Evolutionary conservation across 2,888 invertebrate genomes (phyloP), one percentile per base, ranked within the genome.

Genomic region (Embidobia sp.): DNA sequence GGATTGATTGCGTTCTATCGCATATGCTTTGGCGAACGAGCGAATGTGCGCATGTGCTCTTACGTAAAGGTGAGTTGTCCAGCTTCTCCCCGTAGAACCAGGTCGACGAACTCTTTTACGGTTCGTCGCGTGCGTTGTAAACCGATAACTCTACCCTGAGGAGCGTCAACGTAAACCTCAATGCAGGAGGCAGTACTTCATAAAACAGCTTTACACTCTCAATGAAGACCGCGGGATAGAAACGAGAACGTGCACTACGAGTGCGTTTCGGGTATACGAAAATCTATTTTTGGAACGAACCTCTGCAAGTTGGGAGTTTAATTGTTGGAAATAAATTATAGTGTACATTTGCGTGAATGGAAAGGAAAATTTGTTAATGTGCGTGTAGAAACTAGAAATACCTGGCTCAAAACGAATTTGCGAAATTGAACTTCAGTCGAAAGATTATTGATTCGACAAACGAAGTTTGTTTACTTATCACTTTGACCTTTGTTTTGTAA

Each of bases 101-200:
- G 75, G 75, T 76, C 75, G 64, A 76, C 63, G 75, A 76, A 76
- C 75, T 69, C 69, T 76, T 69, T 76, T 69, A 76, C 75, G 69
- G 75, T 69, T 76, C 69, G 69, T 76, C 69, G 75, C 75, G 75
- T 76, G 75, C 69, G 69, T 76, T 76, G 69, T 76, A 76, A 69
- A 63, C 75, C 64, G 75, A 76, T 76, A 69, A 69, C 55, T 69
- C 44, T 49, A 69, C 63, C 69, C 75, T 37, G 42, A 69, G 53
- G 63, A 69, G 67, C 63, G 55, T 67, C 75, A 42, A 51, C 61
- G 53, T 67, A 59, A 74, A 40, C 67, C 63, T 53, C 61, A 46
- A 69, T 63, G 48, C 67, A 40, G 61, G 42, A 63, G 66, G 59
- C 57, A 59, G 59, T 49, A 69, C 57, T 69, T 63, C 57, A 76